phyloP scores from a whole-genome alignment of 1,140 invertebrate species.

The Frieseomelitta varia region DNA sequence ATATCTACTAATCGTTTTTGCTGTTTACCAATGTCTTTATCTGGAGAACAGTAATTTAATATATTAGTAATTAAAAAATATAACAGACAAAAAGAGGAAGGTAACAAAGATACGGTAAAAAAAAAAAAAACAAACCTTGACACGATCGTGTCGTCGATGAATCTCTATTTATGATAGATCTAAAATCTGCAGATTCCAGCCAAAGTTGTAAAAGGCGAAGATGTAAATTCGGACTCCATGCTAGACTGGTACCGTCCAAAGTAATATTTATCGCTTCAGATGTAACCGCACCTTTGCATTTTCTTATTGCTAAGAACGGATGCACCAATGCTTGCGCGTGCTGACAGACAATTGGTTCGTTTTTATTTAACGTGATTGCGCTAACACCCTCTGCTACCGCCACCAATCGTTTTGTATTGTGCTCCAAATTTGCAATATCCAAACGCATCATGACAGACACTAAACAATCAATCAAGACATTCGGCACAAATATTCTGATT shows the following conservation, averaged over 20 bases:
- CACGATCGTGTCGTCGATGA: background rate
- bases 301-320: conserved; percentile 78
- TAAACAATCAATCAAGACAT: conserved; percentile 65
- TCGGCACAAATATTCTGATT: background rate
- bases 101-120: too few relatives aligned
- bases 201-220: conserved; percentile 78
- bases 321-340: conserved; percentile 75
- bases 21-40: conserved; percentile 42
- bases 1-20: conserved; percentile 72
- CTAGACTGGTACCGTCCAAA: conserved; percentile 74
- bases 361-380: conserved; percentile 78
- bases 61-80: background rate
- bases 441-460: conserved; percentile 84
- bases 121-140: background rate
- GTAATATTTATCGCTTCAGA: conserved; percentile 74
- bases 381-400: conserved; percentile 77
- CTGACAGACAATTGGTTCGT: conserved; percentile 76
- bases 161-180: conserved; percentile 62
- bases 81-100: background rate
- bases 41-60: conserved; percentile 24
- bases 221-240: conserved; percentile 81
- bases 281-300: conserved; percentile 77
- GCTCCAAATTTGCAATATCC: conserved; percentile 83
- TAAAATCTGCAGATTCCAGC: conserved; percentile 76
- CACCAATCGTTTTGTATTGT: conserved; percentile 75